Percentiles rank a stretch among this genome's conserved stretches.
phyloP scores from a whole-genome alignment of 2,113 vertebrate genomes.

The Trematocara macrostoma region DNA sequence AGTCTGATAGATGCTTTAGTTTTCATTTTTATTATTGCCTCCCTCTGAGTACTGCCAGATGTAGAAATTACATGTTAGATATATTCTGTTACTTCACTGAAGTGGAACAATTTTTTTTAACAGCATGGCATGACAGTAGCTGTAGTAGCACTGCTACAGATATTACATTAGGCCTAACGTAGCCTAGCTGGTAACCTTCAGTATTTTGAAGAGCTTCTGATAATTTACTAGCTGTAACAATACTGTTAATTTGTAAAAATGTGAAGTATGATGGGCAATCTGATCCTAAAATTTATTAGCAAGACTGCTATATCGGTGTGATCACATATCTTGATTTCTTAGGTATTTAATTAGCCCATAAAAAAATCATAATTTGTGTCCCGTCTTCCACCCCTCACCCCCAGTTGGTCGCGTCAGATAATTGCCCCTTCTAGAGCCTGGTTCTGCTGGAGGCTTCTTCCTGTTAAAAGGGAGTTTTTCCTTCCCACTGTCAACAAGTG shows the following conservation, averaged over 20 bases:
- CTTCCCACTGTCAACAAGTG: not conserved
- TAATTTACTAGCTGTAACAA: not conserved
- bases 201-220: not conserved
- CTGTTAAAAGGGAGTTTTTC: not conserved
- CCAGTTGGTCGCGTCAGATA: not conserved
- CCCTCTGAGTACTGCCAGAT: conserved; percentile 28
- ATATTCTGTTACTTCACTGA: conserved; percentile 29
- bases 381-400: not conserved
- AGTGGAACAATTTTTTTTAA: conserved; percentile 58
- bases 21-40: conserved; percentile 40
- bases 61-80: conserved; percentile 43
- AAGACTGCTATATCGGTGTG: not conserved
- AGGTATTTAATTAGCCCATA: not conserved
- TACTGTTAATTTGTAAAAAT: not conserved
- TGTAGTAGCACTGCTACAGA: conserved; percentile 42
- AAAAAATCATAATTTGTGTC: not conserved
- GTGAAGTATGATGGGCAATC: not conserved
- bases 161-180: conserved; percentile 49
- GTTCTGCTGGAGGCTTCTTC: not conserved
- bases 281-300: not conserved
- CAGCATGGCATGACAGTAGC: conserved; percentile 67
- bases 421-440: not conserved
- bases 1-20: conserved; percentile 60
- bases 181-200: conserved; percentile 38
- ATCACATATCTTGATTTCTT: not conserved